Percentiles rank a stretch among this genome's conserved stretches.
Evolutionary conservation across 2,797 vertebrate genomes (phyloP).

Genomic region (Silurus lanzhouensis): DNA sequence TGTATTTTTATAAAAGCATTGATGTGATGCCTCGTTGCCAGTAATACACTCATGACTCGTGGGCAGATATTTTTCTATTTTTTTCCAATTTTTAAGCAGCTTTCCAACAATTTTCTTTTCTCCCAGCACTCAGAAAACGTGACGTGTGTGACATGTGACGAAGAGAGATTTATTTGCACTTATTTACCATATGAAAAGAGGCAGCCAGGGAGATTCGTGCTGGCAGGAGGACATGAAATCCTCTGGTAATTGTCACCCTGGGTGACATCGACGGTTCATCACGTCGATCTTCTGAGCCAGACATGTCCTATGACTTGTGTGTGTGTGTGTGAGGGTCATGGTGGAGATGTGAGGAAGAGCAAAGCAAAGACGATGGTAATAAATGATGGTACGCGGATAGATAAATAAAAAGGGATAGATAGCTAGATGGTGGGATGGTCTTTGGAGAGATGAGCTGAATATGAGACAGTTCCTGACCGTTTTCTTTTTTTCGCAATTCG

Average conservation of each 20-base stretch:
- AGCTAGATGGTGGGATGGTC: not conserved
- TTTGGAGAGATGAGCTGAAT: not conserved
- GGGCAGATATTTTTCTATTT: not conserved
- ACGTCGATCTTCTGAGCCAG: constrained; percentile 4
- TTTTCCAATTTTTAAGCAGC: not conserved
- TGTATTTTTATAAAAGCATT: constrained; percentile 14
- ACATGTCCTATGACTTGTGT: constrained; percentile 4
- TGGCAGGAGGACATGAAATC: constrained; percentile 12
- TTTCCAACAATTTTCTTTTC: not conserved
- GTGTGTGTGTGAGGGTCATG: not conserved
- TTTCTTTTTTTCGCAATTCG: not conserved
- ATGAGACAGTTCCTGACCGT: not conserved
- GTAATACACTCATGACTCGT: not conserved
- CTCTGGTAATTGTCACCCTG: constrained; percentile 41
- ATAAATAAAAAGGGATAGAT: too few species aligned
- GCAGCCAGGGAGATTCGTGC: not conserved
- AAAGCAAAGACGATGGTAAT: not conserved
- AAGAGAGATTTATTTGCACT: constrained; percentile 30
- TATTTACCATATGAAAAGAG: not conserved
- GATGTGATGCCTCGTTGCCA: not conserved
- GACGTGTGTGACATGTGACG: not conserved
- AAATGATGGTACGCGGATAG: not conserved
- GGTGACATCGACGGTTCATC: constrained; percentile 16
- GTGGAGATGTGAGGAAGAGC: constrained; percentile 11
- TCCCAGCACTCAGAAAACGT: not conserved